Evolutionary conservation across 2,888 invertebrate species (phyloP), one percentile per base, ranked within the genome.

Genomic region (Trypoxylon attenuatum): DNA sequence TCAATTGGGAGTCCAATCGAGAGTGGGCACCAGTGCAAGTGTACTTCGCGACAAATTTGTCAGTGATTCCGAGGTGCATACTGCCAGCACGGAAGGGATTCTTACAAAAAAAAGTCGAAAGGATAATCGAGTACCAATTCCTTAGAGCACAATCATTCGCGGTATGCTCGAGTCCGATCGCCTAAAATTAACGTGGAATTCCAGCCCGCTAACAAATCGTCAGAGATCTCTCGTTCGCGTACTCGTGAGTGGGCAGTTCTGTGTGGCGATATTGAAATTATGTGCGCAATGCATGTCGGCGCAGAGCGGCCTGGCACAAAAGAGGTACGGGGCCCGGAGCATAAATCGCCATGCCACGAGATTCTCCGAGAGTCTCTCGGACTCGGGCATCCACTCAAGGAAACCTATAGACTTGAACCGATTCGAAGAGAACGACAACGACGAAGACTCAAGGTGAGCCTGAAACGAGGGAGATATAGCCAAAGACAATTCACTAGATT

Each of bases 201-300:
- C 42, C 49, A 16, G 25, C 33, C 10, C 8, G 49, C 6, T 39
- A n/a, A 27, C 43, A 41, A 58, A 67, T 60, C 47, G 43, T 21
- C 6, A 16, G 4, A 41, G 38, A 42, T 33, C 27, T 15, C 16
- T 29, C 29, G 54, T 51, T 46, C 41, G 25, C 50, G 33, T 33
- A n/a, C 50, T 41, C 45, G 60, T 60, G 60, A 65, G 52, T 65
- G 25, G 60, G 41, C 56, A 22, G 33, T 56, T 57, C 43, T 13
- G 46, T 10, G 25, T 43, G 18, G 38, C 65, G 73, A 73, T 73
- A 73, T 73, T 62, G 73, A 73, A 73, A 73, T 73, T 71, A 73
- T 73, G 71, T 68, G 59, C 62, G 69, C 72, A 59, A 72, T 72
- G 64, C 66, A 1, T 8, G 33, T 13, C 13, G n/a, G 5, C 33